phyloP scores from a whole-genome alignment of 1,140 invertebrate species.

The Magallana gigas region DNA sequence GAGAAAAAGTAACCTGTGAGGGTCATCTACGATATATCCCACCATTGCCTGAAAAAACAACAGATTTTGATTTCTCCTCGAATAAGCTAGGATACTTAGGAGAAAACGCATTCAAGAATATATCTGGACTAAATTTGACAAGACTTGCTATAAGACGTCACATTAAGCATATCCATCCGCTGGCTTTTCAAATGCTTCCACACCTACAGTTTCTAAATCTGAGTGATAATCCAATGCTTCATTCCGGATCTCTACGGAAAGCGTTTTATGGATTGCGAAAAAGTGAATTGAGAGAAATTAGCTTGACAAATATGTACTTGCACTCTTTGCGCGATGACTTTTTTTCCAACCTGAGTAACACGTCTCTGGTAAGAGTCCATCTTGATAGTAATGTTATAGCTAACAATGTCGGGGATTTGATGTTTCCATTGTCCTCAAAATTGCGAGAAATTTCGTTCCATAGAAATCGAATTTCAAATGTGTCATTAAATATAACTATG shows the following conservation, averaged over 20 bases:
- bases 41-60: background rate
- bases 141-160: background rate
- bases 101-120: background rate
- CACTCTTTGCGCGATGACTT: background rate
- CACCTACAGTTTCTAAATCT: background rate
- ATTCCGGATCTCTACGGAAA: background rate
- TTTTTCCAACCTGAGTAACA: background rate
- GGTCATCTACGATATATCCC: background rate
- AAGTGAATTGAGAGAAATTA: background rate
- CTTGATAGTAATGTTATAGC: background rate
- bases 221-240: background rate
- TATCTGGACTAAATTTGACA: background rate
- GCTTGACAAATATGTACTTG: background rate
- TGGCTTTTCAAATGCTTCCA: background rate
- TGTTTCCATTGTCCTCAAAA: background rate
- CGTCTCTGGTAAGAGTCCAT: background rate
- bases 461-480: background rate
- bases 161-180: background rate
- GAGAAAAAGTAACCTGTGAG: background rate
- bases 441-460: background rate
- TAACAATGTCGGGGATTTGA: background rate
- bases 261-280: background rate
- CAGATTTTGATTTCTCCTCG: background rate
- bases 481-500: background rate
- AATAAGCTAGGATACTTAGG: background rate